Evolutionary conservation across 2,797 vertebrate species (phyloP).

Genomic region (Sandelia bainsii): DNA sequence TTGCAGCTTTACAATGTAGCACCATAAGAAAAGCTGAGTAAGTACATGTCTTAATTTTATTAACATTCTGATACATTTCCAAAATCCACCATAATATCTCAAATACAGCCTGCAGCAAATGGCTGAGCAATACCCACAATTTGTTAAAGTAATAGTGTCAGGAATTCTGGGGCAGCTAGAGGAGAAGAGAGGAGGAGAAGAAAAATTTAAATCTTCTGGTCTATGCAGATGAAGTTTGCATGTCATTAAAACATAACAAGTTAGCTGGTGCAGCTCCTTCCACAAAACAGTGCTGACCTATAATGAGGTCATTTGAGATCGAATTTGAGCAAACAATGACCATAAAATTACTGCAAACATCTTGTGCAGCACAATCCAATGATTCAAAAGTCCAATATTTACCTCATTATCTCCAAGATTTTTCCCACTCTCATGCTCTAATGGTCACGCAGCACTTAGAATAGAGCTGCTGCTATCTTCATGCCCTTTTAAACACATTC

Average conservation of each 20-base stretch:
- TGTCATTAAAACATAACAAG: constrained; percentile 42
- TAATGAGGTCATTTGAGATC: constrained; percentile 56
- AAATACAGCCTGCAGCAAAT: constrained; percentile 50
- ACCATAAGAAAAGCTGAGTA: constrained; percentile 3
- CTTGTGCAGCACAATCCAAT: constrained; percentile 56
- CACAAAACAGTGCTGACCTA: constrained; percentile 45
- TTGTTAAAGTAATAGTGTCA: constrained; percentile 51
- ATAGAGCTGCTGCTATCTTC: constrained; percentile 3
- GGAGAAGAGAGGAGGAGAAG: constrained; percentile 21
- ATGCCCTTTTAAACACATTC: neutral
- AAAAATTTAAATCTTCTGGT: constrained; percentile 15
- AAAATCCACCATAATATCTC: constrained; percentile 36
- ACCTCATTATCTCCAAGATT: constrained; percentile 62
- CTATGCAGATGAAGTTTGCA: constrained; percentile 50
- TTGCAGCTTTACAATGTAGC: constrained; percentile 11
- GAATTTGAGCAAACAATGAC: constrained; percentile 68
- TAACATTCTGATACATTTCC: constrained; percentile 37
- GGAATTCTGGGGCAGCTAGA: constrained; percentile 11
- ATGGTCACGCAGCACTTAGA: neutral
- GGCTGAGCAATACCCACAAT: constrained; percentile 45
- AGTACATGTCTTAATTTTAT: constrained; percentile 21
- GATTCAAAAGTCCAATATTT: constrained; percentile 74
- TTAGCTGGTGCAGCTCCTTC: constrained; percentile 18
- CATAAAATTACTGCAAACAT: constrained; percentile 71
- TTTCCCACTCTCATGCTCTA: constrained; percentile 7